A percentile compares a stretch with the other conserved stretches of the same genome.
Evolutionary conservation across 2,888 invertebrate species (phyloP).

Genomic region (Spisula solida): DNA sequence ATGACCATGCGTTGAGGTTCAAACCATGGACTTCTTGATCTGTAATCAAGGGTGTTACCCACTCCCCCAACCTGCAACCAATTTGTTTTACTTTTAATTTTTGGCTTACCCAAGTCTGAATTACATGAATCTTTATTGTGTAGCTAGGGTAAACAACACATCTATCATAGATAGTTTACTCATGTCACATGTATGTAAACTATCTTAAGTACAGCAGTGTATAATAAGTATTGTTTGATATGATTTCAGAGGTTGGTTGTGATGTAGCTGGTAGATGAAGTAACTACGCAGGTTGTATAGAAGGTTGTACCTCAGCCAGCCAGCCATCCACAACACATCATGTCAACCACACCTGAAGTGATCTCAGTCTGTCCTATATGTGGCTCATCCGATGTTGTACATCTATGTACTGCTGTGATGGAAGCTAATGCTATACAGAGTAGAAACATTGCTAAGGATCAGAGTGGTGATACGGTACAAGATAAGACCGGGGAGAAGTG

Average conservation of each 20-base stretch:
- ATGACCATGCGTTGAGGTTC: too few relatives aligned
- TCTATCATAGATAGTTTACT: too few relatives aligned
- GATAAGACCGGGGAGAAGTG: constrained; percentile 5
- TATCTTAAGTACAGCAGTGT: too few relatives aligned
- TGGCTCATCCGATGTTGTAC: constrained; percentile 61
- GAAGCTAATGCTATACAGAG: constrained; percentile 44
- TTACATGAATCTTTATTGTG: too few relatives aligned
- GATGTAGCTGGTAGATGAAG: not conserved
- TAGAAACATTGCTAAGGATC: not conserved
- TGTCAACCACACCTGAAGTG: constrained; percentile 34
- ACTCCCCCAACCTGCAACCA: too few relatives aligned
- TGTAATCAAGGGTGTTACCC: too few relatives aligned
- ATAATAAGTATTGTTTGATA: not conserved
- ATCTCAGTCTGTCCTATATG: constrained; percentile 69
- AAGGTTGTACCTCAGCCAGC: not conserved
- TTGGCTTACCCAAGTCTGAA: too few relatives aligned
- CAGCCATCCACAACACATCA: not conserved
- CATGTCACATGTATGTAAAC: too few relatives aligned
- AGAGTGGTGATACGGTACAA: not conserved
- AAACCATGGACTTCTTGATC: too few relatives aligned
- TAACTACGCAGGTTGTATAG: not conserved
- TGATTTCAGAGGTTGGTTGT: not conserved
- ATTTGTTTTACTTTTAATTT: too few relatives aligned
- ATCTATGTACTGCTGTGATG: constrained; percentile 49
- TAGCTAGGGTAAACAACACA: too few relatives aligned